These are phyloP conservation scores for Achroia grisella DNA, from an alignment of 1,140 invertebrate species.

Conservation along the genomic window DNA sequence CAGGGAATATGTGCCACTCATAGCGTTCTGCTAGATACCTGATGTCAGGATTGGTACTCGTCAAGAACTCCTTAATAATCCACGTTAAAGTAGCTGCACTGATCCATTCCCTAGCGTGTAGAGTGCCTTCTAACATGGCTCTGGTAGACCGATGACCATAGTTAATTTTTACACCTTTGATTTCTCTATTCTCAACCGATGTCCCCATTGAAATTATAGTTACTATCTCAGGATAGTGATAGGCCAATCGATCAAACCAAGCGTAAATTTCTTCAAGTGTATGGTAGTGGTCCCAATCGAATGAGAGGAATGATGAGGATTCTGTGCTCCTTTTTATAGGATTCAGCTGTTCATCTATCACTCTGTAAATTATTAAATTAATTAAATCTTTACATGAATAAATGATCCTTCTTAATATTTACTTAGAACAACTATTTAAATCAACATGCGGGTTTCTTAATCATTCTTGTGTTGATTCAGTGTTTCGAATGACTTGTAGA, in stretches of 20 bases:
- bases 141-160: constrained; percentile 50
- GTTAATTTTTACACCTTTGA: constrained; percentile 78
- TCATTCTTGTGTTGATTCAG: too few species aligned
- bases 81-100: constrained; percentile 81
- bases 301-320: constrained; percentile 25
- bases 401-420: not conserved
- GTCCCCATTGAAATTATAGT: constrained; percentile 72
- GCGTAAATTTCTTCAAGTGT: constrained; percentile 61
- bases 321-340: constrained; percentile 11
- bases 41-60: constrained; percentile 65
- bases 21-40: constrained; percentile 74
- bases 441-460: too few species aligned
- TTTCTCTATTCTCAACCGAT: constrained; percentile 76
- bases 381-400: not conserved
- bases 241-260: constrained; percentile 66
- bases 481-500: too few species aligned
- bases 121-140: constrained; percentile 75
- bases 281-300: constrained; percentile 68
- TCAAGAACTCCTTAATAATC: constrained; percentile 79
- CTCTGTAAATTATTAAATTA: constrained; percentile 25
- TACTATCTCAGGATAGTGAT: constrained; percentile 60
- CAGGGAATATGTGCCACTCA: constrained; percentile 78
- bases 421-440: not conserved
- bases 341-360: constrained; percentile 40
- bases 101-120: constrained; percentile 89